Percentiles rank a stretch among this genome's conserved stretches.
Evolutionary conservation across 2,888 invertebrate species (phyloP).

Genomic region (Ptilodon capucinus): DNA sequence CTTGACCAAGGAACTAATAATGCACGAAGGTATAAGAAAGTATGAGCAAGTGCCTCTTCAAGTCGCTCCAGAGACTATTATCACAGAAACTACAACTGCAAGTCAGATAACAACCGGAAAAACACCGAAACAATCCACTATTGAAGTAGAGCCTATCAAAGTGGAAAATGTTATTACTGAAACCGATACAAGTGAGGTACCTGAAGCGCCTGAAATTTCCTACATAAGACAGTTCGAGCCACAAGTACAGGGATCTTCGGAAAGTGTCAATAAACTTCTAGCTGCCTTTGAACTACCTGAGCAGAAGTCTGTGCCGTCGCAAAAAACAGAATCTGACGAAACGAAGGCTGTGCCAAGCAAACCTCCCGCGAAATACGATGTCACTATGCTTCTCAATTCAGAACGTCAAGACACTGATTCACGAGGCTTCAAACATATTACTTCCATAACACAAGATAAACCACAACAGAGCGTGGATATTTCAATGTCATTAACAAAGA

Average conservation of each 20-base stretch:
- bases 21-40: slow-evolving; percentile 28
- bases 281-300: slow-evolving; percentile 50
- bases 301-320: slow-evolving; percentile 54
- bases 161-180: slow-evolving; percentile 51
- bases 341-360: slow-evolving; percentile 18
- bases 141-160: slow-evolving; percentile 48
- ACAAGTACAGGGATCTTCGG: slow-evolving; percentile 43
- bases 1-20: slow-evolving; percentile 32
- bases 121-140: slow-evolving; percentile 39
- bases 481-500: slow-evolving; percentile 60
- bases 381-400: slow-evolving; percentile 55
- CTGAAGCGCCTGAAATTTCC: slow-evolving; percentile 45
- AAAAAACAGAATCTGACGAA: slow-evolving; percentile 28
- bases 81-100: slow-evolving; percentile 14
- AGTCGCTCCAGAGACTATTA: slow-evolving; percentile 3
- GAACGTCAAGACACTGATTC: slow-evolving; percentile 57
- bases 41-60: slow-evolving; percentile 8
- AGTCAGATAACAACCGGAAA: slow-evolving; percentile 37
- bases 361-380: slow-evolving; percentile 40
- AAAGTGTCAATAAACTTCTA: slow-evolving; percentile 46
- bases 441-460: slow-evolving; percentile 23
- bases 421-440: slow-evolving; percentile 31
- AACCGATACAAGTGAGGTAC: slow-evolving; percentile 34
- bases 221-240: slow-evolving; percentile 55
- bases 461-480: slow-evolving; percentile 59